Percentiles rank a stretch among this genome's conserved stretches.
Conservation (phyloP, 2,797 vertebrate genomes). For the Semotilus atromaculatus region DNA sequence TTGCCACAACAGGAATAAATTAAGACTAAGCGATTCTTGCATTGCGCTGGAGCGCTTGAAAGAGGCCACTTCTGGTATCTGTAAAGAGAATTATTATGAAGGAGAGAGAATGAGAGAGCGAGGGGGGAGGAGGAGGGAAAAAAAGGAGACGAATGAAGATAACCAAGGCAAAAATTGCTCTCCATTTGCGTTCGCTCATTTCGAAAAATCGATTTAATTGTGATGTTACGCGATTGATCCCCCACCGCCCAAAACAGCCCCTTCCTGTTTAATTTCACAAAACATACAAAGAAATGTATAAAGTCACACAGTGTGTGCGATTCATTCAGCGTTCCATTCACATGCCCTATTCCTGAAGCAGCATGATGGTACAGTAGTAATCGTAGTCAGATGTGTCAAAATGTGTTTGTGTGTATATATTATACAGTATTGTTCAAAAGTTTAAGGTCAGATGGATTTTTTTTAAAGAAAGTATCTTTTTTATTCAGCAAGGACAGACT, state of each 20-base stretch:
- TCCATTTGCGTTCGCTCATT: slow-evolving; percentile 77
- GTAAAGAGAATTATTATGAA: slow-evolving; percentile 73
- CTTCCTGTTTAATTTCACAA: slow-evolving; percentile 66
- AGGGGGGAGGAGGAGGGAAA: slow-evolving; percentile 41
- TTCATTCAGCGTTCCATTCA: background rate
- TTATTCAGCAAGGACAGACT: background rate
- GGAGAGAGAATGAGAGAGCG: slow-evolving; percentile 49
- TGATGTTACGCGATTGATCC: slow-evolving; percentile 77
- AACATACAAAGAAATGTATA: slow-evolving; percentile 59
- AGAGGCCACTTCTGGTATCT: slow-evolving; percentile 79
- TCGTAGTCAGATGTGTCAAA: background rate
- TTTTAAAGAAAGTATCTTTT: background rate
- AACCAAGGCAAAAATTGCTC: slow-evolving; percentile 80
- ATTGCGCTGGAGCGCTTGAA: slow-evolving; percentile 75
- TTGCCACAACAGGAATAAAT: slow-evolving; percentile 99
- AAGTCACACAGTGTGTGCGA: background rate
- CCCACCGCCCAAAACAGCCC: slow-evolving; percentile 60
- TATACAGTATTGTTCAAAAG: background rate
- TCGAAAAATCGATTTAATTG: slow-evolving; percentile 80
- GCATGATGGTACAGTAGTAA: background rate
- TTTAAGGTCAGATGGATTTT: background rate
- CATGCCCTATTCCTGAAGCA: background rate
- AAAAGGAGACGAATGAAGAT: slow-evolving; percentile 72
- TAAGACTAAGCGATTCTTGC: slow-evolving; percentile 89
- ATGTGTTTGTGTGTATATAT: background rate